These are phyloP conservation scores for Zaprionus ghesquierei DNA, from an alignment of 1,140 invertebrate genomes.

Conservation along the genomic window DNA sequence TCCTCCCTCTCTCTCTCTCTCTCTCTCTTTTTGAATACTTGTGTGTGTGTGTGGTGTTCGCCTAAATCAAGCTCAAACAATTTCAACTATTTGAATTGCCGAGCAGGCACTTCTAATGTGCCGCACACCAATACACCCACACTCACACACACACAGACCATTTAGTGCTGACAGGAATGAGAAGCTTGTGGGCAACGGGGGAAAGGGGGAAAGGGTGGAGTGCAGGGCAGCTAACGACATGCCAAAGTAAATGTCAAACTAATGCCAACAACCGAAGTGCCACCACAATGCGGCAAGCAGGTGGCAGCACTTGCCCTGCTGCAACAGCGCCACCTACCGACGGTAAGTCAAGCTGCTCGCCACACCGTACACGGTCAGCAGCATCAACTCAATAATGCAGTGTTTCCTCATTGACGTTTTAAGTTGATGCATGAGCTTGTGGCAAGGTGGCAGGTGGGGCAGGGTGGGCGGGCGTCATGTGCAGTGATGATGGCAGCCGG, in stretches of 20 bases:
- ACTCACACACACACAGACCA: constrained; percentile 1
- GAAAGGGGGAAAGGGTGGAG: constrained; percentile 10
- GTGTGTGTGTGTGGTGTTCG: constrained; percentile 50
- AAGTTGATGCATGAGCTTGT: constrained; percentile 54
- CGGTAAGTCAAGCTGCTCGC: constrained; percentile 10
- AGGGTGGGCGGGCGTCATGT: not conserved
- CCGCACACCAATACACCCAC: constrained; percentile 8
- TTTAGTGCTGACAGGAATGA: not conserved
- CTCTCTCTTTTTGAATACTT: not conserved
- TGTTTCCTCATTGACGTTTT: constrained; percentile 72
- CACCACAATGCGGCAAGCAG: constrained; percentile 54
- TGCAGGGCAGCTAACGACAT: constrained; percentile 66
- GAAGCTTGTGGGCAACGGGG: not conserved
- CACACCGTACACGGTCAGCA: constrained; percentile 53
- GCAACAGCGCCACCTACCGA: not conserved
- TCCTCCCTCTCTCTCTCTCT: not conserved
- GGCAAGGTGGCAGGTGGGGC: not conserved
- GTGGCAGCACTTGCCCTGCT: constrained; percentile 25
- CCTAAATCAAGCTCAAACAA: constrained; percentile 79
- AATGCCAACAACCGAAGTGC: constrained; percentile 58
- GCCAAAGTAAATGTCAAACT: constrained; percentile 80
- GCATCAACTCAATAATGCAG: constrained; percentile 72
- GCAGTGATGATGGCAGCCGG: constrained; percentile 24
- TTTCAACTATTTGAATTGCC: constrained; percentile 77
- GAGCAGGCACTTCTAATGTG: constrained; percentile 65